Base-by-base conservation (phyloP, 2,888 invertebrate genomes). In the Orthonychiurus folsomi region DNA sequence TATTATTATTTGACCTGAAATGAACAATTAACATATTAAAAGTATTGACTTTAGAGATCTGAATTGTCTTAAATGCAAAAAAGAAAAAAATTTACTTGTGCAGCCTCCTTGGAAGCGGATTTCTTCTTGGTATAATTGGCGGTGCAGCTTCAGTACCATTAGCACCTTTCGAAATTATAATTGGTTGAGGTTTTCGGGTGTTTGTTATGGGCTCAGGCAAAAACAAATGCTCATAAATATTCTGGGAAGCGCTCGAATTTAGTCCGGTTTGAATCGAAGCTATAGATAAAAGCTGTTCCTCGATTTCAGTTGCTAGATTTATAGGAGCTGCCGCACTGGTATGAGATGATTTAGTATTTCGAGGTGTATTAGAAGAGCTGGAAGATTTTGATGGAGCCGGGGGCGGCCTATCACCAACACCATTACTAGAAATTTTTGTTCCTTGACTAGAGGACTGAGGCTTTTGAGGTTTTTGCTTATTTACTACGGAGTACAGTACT, bases 211-310 rank as follows among this genome's bases (percentile, higher is more conserved):
- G 56, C 18, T 65, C 61, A 3, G 69, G 65, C 50, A 66, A 60
- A 59, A 68, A 72, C 50, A 72, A 59, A 56, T 69, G 69, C 47
- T 72, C 72, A 54, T 72, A 72, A 23, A 71, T 57, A 60, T 71
- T 72, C 61, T 69, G 70, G 5, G 67, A 65, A 1, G 68, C 63
- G 0, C 50, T 55, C 15, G 66, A 65, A 15, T 54, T 47, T n/a
- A 52, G 64, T 24, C 21, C 26, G 15, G 25, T 20, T 5, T 15
- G 5, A 15, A 37, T 5, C 15, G 37, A 5, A 37, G 37, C 5
- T 37, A 15, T 37, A 37, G 37, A 15, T 37, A 15, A 37, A 37
- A 37, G 37, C 37, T 37, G 37, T 15, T 15, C 9, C 15, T 37
- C 37, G 15, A 37, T 37, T 37, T 15, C 37, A 37, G 5, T 37